These are phyloP conservation scores for Macrosteles quadrilineatus DNA, from an alignment of 1,140 invertebrate genomes.

Conservation along the genomic window DNA sequence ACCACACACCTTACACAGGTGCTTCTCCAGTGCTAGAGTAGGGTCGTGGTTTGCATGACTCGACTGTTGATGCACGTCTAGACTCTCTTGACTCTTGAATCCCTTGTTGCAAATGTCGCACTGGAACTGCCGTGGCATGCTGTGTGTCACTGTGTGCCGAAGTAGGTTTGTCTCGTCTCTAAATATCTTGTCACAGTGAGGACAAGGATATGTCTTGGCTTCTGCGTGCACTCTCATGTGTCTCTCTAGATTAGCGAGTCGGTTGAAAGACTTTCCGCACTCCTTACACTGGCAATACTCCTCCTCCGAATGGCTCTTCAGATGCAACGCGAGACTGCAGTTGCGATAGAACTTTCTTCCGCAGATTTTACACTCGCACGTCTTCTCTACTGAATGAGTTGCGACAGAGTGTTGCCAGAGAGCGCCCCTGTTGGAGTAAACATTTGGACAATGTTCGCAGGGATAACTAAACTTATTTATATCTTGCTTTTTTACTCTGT, in stretches of 20 bases:
- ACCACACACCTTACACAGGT: constrained; percentile 39
- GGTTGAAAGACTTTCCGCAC: constrained; percentile 38
- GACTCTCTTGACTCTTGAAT: constrained; percentile 8
- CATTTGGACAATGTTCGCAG: constrained; percentile 41
- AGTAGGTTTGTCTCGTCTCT: constrained; percentile 30
- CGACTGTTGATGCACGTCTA: constrained; percentile 12
- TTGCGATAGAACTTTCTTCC: constrained; percentile 43
- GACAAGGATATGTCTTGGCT: constrained; percentile 32
- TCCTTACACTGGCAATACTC: constrained; percentile 38
- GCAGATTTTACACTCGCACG: constrained; percentile 41
- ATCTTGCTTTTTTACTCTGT: neutral
- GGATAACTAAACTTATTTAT: constrained; percentile 30
- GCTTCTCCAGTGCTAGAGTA: constrained; percentile 15
- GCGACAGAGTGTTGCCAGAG: constrained; percentile 41
- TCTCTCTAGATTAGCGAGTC: constrained; percentile 35
- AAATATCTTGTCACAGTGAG: constrained; percentile 34
- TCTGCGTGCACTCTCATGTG: constrained; percentile 35
- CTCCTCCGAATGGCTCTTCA: constrained; percentile 43
- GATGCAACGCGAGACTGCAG: constrained; percentile 41
- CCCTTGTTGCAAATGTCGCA: constrained; percentile 27
- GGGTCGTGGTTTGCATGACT: constrained; percentile 12
- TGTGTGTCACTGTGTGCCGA: constrained; percentile 30
- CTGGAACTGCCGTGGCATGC: constrained; percentile 1
- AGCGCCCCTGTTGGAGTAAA: constrained; percentile 38
- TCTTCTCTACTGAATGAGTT: constrained; percentile 38